Base-by-base conservation (phyloP, 2,888 invertebrate genomes). In the Drosophila subquinaria region DNA sequence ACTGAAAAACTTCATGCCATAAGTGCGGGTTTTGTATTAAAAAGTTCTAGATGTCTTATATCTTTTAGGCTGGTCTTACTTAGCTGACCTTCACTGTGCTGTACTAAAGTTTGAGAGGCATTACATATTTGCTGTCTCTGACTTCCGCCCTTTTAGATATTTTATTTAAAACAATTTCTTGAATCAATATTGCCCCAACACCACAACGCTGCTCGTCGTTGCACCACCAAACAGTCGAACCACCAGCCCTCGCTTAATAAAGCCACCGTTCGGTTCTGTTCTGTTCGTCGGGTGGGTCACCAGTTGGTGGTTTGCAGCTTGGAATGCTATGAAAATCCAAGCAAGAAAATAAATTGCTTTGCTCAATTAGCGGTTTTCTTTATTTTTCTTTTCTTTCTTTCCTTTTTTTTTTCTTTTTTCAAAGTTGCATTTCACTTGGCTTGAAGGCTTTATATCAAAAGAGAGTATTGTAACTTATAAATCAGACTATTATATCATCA, bases 291-390 rank as follows among this genome's bases (percentile, higher is more conserved):
- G 59, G 30, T 59, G 64, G 57, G 40, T 43, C 66, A 55, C 20
- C 57, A 62, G 66, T 65, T 73, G 62, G 53, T 50, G 56, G 71
- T 51, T 47, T 38, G 50, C 50, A 33, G 45, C 47, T 35, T 6
- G 52, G 56, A 43, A 40, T 56, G 66, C 10, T 50, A 50, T 30
- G 42, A 27, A 42, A 56, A 40, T 20, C 62, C 59, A 23, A 68
- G 68, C 59, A 62, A 52, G 43, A 78, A 79, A 75, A 83, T 83
- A 85, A 84, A 84, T 84, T 85, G 78, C 86, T 70, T 78, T 81
- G 83, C 83, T 76, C 83, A 84, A 84, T 84, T 82, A 84, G 83
- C 80, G 81, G 81, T 75, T 78, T 57, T 55, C 30, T 50, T 30
- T 0, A 30, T 30, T 8, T 30, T n/a, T 17, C 17, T 17, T 17